A percentile compares a stretch with the other conserved stretches of the same genome.
Evolutionary conservation across 2,888 invertebrate genomes (phyloP).

Genomic region (Perizoma affinitatum): DNA sequence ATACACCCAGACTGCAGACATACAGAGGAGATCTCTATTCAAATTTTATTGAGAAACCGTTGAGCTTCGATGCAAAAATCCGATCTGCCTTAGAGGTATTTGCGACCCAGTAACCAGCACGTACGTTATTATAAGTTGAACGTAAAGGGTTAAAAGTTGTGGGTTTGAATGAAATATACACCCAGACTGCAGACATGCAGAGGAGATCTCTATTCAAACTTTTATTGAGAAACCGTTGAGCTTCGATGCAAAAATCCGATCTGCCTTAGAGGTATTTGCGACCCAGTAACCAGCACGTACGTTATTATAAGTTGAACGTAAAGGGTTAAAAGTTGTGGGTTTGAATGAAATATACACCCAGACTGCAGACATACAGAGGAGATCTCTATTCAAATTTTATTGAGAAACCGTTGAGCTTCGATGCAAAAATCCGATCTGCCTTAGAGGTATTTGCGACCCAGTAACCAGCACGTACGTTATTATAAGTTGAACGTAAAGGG

Average conservation of each 20-base stretch:
- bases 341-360: not conserved
- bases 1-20: not conserved
- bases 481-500: not conserved
- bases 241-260: no score
- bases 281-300: not conserved
- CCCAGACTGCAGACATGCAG: slow-evolving; percentile 5
- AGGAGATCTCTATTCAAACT: not conserved
- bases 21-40: not conserved
- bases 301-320: not conserved
- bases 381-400: no score
- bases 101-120: no score
- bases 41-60: no score
- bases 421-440: no score
- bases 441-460: no score
- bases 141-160: slow-evolving; percentile 9
- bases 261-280: no score
- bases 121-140: not conserved
- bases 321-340: slow-evolving; percentile 1
- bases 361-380: not conserved
- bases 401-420: no score
- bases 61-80: no score
- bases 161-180: slow-evolving; percentile 3
- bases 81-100: no score
- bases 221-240: no score
- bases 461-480: not conserved